phyloP scores from a whole-genome alignment of 2,113 vertebrate species.

The Aleadryas rufinucha region DNA sequence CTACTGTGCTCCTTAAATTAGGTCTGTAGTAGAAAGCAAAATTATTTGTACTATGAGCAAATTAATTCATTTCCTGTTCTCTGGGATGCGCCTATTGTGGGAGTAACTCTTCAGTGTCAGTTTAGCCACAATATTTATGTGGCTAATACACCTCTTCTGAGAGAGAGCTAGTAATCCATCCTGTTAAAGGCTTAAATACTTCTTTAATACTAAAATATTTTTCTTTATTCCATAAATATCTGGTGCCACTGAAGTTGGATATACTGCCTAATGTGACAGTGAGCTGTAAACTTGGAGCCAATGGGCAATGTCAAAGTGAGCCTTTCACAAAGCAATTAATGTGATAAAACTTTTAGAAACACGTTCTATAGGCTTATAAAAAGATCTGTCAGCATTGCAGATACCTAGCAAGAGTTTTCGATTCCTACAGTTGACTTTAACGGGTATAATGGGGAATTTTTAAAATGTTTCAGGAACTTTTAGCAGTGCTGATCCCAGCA shows the following conservation, averaged over 20 bases:
- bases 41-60: not conserved
- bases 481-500: not conserved
- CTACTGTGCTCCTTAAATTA: not conserved
- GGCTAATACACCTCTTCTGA: not conserved
- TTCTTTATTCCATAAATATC: not conserved
- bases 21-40: not conserved
- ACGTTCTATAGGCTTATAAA: not conserved
- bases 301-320: not conserved
- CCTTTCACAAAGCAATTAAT: not conserved
- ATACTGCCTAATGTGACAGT: not conserved
- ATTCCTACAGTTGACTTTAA: not conserved
- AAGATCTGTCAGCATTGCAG: not conserved
- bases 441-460: not conserved
- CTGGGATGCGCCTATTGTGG: not conserved
- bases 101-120: not conserved
- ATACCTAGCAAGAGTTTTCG: not conserved
- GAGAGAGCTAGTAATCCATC: not conserved
- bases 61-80: not conserved
- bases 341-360: not conserved
- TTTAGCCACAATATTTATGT: not conserved
- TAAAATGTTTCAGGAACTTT: not conserved
- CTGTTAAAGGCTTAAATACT: not conserved
- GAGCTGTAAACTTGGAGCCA: not conserved
- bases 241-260: not conserved
- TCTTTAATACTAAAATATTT: not conserved